Evolutionary conservation across 1,140 invertebrate species (phyloP).

Genomic region (Neoseiulus cucumeris): DNA sequence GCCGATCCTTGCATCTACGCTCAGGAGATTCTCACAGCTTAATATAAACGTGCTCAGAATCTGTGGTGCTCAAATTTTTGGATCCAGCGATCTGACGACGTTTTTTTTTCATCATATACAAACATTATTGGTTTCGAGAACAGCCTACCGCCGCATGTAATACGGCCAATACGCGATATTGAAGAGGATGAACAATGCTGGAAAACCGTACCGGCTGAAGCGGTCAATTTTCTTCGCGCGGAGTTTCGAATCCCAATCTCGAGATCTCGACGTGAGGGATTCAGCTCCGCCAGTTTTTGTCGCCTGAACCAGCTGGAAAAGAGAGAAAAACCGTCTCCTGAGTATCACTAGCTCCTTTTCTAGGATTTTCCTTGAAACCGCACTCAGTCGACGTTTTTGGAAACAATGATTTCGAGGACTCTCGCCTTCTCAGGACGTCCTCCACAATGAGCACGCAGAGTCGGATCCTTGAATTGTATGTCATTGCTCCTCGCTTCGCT

Average conservation of each 20-base stretch:
- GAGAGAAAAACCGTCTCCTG: neutral
- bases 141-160: conserved; percentile 20
- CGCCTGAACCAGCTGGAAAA: conserved; percentile 17
- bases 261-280: conserved; percentile 12
- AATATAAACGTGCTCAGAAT: too few species aligned
- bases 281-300: conserved; percentile 16
- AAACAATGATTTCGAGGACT: neutral
- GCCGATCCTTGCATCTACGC: too few species aligned
- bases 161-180: conserved; percentile 35
- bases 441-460: too few species aligned
- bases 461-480: too few species aligned
- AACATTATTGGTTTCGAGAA: neutral
- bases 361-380: conserved; percentile 16
- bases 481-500: too few species aligned
- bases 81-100: too few species aligned
- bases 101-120: too few species aligned
- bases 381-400: neutral
- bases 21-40: too few species aligned
- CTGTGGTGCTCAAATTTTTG: too few species aligned
- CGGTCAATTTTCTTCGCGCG: conserved; percentile 30
- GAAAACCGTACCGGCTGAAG: conserved; percentile 30
- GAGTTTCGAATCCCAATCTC: conserved; percentile 15
- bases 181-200: conserved; percentile 31
- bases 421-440: too few species aligned
- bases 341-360: conserved; percentile 13